Percentiles rank a stretch among this genome's conserved stretches.
Evolutionary conservation across 1,140 invertebrate genomes (phyloP).

Genomic region (Agraylea sexmaculata): DNA sequence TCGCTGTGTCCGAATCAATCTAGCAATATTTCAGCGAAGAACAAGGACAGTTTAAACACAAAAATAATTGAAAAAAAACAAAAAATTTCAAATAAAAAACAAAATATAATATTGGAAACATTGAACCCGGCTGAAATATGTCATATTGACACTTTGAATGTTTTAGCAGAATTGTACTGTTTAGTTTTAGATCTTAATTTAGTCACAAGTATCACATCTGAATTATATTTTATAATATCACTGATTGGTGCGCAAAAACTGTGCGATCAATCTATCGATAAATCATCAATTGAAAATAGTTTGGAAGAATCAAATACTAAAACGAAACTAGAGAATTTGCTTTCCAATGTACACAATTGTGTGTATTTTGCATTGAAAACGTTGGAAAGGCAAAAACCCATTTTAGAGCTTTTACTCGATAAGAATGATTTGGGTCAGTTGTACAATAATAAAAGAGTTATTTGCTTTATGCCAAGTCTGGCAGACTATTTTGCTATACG

Average conservation of each 20-base stretch:
- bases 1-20: constrained; percentile 25
- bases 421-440: constrained; percentile 32
- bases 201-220: constrained; percentile 32
- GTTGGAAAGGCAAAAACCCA: constrained; percentile 27
- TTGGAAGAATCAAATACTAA: not conserved
- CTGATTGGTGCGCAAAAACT: constrained; percentile 34
- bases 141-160: constrained; percentile 29
- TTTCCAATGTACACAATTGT: constrained; percentile 33
- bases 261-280: too few relatives aligned
- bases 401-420: constrained; percentile 33
- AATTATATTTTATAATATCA: constrained; percentile 36
- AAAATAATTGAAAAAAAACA: constrained; percentile 4
- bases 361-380: constrained; percentile 35
- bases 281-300: too few relatives aligned
- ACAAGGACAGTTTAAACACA: not conserved
- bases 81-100: constrained; percentile 24
- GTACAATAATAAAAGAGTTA: constrained; percentile 32
- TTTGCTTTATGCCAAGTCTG: constrained; percentile 29
- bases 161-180: constrained; percentile 31
- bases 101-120: constrained; percentile 27
- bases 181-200: constrained; percentile 32
- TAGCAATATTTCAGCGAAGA: not conserved
- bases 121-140: constrained; percentile 26
- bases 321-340: constrained; percentile 23
- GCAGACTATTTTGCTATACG: constrained; percentile 32